Evolutionary conservation across 2,797 vertebrate genomes (phyloP).

Genomic region (Characodon lateralis): DNA sequence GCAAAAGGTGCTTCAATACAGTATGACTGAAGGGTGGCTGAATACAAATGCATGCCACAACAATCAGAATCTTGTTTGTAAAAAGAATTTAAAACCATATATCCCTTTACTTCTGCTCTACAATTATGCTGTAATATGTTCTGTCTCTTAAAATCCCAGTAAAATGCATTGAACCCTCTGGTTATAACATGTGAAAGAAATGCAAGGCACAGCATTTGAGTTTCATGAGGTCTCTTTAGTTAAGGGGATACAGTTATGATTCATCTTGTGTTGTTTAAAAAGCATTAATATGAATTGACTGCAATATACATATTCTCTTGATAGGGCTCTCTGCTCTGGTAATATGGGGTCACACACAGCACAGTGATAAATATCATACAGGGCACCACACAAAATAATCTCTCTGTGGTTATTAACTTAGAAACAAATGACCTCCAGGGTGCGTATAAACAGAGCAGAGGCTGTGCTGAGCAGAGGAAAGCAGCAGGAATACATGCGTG

Average conservation of each 20-base stretch:
- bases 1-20: too few relatives aligned
- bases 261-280: background rate
- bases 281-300: slow-evolving; percentile 3
- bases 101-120: background rate
- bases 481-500: slow-evolving; percentile 28
- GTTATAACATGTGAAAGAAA: background rate
- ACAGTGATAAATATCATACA: slow-evolving; percentile 44
- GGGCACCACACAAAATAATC: slow-evolving; percentile 51
- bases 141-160: background rate
- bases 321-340: slow-evolving; percentile 24
- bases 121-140: background rate
- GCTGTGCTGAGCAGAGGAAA: slow-evolving; percentile 50
- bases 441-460: slow-evolving; percentile 45
- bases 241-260: background rate
- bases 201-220: background rate
- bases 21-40: too few relatives aligned
- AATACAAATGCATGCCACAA: background rate
- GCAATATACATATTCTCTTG: slow-evolving; percentile 8
- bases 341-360: slow-evolving; percentile 9
- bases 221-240: background rate
- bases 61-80: background rate
- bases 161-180: too few relatives aligned
- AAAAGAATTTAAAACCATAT: background rate
- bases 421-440: slow-evolving; percentile 54
- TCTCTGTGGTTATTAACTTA: slow-evolving; percentile 55